These are phyloP conservation scores for Melanaphis sacchari DNA, from an alignment of 1,140 invertebrate species.

Conservation along the genomic window DNA sequence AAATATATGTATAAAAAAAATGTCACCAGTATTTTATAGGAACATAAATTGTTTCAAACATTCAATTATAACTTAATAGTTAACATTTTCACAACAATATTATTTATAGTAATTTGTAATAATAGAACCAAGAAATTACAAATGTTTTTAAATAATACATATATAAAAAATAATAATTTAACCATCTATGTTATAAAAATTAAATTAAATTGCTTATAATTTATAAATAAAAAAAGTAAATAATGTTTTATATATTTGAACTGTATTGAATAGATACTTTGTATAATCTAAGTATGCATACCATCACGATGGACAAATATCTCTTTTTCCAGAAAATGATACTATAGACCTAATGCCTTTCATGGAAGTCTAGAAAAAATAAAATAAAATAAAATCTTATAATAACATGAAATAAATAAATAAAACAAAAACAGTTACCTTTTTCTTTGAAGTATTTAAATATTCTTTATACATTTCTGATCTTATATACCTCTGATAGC, in stretches of 20 bases:
- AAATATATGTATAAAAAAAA: constrained; percentile 51
- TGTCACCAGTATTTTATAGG: constrained; percentile 49
- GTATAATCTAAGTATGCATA: neutral
- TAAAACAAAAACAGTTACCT: constrained; percentile 69
- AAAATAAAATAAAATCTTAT: neutral
- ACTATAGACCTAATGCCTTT: constrained; percentile 87
- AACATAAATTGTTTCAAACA: constrained; percentile 39
- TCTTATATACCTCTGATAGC: constrained; percentile 95
- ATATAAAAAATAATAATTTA: constrained; percentile 40
- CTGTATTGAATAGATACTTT: constrained; percentile 43
- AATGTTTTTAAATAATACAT: neutral
- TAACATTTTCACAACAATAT: constrained; percentile 52
- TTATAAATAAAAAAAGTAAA: constrained; percentile 26
- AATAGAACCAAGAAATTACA: neutral
- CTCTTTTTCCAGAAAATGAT: constrained; percentile 70
- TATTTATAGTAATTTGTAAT: constrained; percentile 40
- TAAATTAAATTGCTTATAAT: constrained; percentile 17
- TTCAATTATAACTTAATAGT: constrained; percentile 26
- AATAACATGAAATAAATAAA: constrained; percentile 27
- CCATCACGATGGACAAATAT: constrained; percentile 54
- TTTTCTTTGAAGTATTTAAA: constrained; percentile 93
- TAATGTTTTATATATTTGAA: constrained; percentile 40
- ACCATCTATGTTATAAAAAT: constrained; percentile 7
- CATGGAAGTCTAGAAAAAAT: constrained; percentile 76
- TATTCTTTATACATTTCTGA: constrained; percentile 99